Conservation (phyloP, 92 coral and sea anemone genomes). For the Porites cylindrica region DNA sequence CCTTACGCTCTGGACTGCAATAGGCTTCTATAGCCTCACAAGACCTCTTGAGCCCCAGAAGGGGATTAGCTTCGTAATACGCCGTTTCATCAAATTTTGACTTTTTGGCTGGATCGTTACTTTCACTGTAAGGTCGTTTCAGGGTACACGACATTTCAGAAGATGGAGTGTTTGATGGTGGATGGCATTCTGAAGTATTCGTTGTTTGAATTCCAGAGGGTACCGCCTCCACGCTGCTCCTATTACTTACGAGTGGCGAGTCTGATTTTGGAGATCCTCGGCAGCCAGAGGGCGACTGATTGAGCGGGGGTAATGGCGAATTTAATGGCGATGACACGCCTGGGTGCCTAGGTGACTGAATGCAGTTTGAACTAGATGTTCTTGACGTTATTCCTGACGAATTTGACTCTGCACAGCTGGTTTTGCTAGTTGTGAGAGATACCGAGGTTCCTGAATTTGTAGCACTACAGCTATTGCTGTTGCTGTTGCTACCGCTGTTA, state of each 20-base stretch:
- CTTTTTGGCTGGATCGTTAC: slow-evolving; percentile 51
- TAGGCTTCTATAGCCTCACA: slow-evolving; percentile 93
- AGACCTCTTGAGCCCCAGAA: slow-evolving; percentile 90
- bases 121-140: slow-evolving; percentile 40
- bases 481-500: slow-evolving; percentile 8
- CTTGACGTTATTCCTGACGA: slow-evolving; percentile 36
- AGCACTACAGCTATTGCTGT: neutral
- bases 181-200: slow-evolving; percentile 12
- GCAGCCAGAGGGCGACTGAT: slow-evolving; percentile 18
- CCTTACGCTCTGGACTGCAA: slow-evolving; percentile 55
- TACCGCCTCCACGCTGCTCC: slow-evolving; percentile 5
- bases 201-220: slow-evolving; percentile 13
- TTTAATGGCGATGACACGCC: slow-evolving; percentile 4
- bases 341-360: slow-evolving; percentile 25
- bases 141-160: slow-evolving; percentile 17
- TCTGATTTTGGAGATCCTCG: slow-evolving; percentile 24
- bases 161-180: slow-evolving; percentile 7
- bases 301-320: slow-evolving; percentile 5
- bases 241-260: slow-evolving; percentile 4
- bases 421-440: slow-evolving; percentile 23
- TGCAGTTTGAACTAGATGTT: slow-evolving; percentile 24
- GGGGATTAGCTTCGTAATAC: slow-evolving; percentile 85
- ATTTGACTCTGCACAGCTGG: slow-evolving; percentile 26
- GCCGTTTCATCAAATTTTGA: slow-evolving; percentile 67
- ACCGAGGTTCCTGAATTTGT: slow-evolving; percentile 1